Evolutionary conservation across 2,888 invertebrate genomes (phyloP), one percentile per base, ranked within the genome.

Genomic region (Drosophila mulleri): DNA sequence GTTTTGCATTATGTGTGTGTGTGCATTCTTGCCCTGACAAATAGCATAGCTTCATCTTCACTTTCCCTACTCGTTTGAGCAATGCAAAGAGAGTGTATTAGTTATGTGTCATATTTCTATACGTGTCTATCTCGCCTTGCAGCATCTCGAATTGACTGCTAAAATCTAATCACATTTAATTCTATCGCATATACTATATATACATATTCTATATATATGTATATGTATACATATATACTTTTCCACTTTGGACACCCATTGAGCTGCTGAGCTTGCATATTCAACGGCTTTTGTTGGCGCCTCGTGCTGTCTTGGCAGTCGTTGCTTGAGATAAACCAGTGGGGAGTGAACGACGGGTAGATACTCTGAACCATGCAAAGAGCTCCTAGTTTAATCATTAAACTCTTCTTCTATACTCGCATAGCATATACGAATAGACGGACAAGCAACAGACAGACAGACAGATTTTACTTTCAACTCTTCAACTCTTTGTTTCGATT

Each of bases 1-100:
- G 62, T 63, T 60, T 59, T 56, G 48, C 45, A 59, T 56, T 69
- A 45, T 61, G 64, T 45, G 58, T 45, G 68, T 41, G 26, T 26
- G 44, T 44, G 20, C 23, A 14, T 45, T 48, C 9, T 58, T 14
- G 14, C 16, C 64, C 20, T 60, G 62, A 69, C 73, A 73, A 76
- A 72, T 73, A 29, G 48, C 48, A 62, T 78, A 48, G 41, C 59
- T 69, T 76, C 76, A 76, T 73, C 29, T 39, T 16, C 37, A 37
- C 14, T 57, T 56, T 44, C 18, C 23, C 16, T 16, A 12, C 37
- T 23, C 37, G 3, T 18, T 18, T 6, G 5, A 11, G n/a, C 0
- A 29, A 9, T 6, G 29, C 7, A 3, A 32, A 18, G 4, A 12
- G 48, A 32, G 48, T 6, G 18, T 48, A 48, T 48, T 12, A 1